phyloP scores from a whole-genome alignment of 2,888 invertebrate species.

The Rhabditophanes sp. region DNA sequence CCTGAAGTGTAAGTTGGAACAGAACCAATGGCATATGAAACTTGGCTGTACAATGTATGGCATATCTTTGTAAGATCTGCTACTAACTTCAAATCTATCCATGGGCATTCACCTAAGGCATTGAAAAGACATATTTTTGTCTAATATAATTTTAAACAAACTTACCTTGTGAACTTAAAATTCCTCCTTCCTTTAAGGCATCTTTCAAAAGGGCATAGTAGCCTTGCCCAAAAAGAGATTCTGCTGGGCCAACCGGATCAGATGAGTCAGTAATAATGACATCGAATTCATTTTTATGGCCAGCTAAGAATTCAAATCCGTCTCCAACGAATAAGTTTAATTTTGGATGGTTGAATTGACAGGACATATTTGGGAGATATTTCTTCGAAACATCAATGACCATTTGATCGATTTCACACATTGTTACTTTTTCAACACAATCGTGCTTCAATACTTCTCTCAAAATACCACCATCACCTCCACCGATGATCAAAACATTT shows the following conservation, averaged over 20 bases:
- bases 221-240: slow-evolving; percentile 59
- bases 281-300: slow-evolving; percentile 66
- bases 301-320: slow-evolving; percentile 81
- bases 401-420: slow-evolving; percentile 83
- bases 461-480: slow-evolving; percentile 92
- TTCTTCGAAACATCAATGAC: slow-evolving; percentile 77
- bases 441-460: slow-evolving; percentile 86
- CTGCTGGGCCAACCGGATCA: slow-evolving; percentile 77
- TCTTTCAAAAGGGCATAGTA: slow-evolving; percentile 69
- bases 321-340: slow-evolving; percentile 69
- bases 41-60: slow-evolving; percentile 7
- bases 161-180: slow-evolving; percentile 71
- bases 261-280: slow-evolving; percentile 96
- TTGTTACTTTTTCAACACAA: slow-evolving; percentile 63
- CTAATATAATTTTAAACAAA: slow-evolving; percentile 1
- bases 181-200: slow-evolving; percentile 67
- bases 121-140: background rate
- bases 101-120: slow-evolving; percentile 12
- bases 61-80: slow-evolving; percentile 3
- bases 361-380: slow-evolving; percentile 75
- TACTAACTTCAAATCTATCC: slow-evolving; percentile 11
- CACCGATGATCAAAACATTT: slow-evolving; percentile 80
- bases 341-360: slow-evolving; percentile 68
- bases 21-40: slow-evolving; percentile 11
- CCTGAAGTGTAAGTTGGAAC: slow-evolving; percentile 15